These are phyloP conservation scores for Myrmophylax atrothorax DNA, from an alignment of 2,113 vertebrate species.

Conservation along the genomic window DNA sequence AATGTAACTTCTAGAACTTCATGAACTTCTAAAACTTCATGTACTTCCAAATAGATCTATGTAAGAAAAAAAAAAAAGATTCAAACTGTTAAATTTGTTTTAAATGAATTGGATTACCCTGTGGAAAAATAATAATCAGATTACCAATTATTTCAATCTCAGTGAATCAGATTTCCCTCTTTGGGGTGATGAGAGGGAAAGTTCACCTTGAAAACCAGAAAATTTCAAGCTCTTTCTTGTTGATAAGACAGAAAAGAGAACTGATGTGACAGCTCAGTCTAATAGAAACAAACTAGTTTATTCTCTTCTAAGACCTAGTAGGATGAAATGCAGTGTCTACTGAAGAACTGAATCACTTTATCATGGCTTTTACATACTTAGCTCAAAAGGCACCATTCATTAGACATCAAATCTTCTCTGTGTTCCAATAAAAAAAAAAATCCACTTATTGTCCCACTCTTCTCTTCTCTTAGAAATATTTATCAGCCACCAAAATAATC, in stretches of 20 bases:
- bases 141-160: not conserved
- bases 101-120: not conserved
- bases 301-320: not conserved
- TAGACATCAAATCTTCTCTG: not conserved
- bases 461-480: not conserved
- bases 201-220: not conserved
- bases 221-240: not conserved
- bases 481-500: not conserved
- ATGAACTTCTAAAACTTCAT: not conserved
- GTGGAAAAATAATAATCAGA: not conserved
- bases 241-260: not conserved
- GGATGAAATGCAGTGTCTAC: not conserved
- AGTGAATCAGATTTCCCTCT: not conserved
- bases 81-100: not conserved
- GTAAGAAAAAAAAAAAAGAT: not conserved
- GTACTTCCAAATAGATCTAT: not conserved
- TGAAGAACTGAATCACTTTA: not conserved
- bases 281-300: not conserved
- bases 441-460: not conserved
- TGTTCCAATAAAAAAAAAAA: not conserved
- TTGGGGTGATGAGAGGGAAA: not conserved
- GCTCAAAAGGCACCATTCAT: rapidly evolving
- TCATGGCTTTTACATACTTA: not conserved
- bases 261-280: not conserved
- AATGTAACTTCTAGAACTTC: not conserved